Base-by-base conservation (phyloP, 2,888 invertebrate genomes). In the Agriotes lineatus region DNA sequence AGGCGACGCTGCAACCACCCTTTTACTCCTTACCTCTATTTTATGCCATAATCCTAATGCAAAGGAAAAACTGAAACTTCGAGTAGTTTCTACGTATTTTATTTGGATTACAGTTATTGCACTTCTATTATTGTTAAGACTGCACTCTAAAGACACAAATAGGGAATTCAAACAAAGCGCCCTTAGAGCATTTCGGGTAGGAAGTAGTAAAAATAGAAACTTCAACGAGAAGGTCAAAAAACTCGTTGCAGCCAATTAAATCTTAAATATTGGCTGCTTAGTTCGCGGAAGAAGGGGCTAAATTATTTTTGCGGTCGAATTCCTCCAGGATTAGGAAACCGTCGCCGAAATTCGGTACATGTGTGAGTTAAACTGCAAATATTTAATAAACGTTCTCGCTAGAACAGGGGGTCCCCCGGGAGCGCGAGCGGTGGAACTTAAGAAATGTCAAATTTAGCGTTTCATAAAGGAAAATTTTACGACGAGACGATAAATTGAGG, bases 391-490 rank as follows among this genome's bases (percentile, higher is more conserved):
- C 16, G 16, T 35, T 35, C 52, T 58, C 25, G 58, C n/a, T 4
- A 16, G 12, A 39, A 44, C 22, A 16, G 59, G n/a, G 12, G 18
- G 44, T 48, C 19, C 25, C 62, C 2, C 33, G 12, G 52, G 37
- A 16, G 39, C 37, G 33, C 33, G 33, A 35, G 25, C 45, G 61
- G 39, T 37, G 12, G 39, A 58, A 45, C 42, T 50, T 42, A 56
- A 42, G 45, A 45, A 69, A 69, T 67, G 56, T 44, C 54, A 65
- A 56, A 60, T 67, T 57, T 61, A 68, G 69, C 66, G 70, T 74
- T 74, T 70, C 72, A 72, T 71, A 71, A 74, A 71, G 64, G 72
- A 70, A 73, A 74, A 74, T 74, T 74, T 74, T 74, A 74, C 64
- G 69, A 69, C 70, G 67, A 52, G 65, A 67, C 70, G 71, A 73